These are phyloP conservation scores for Bombus sibiricus DNA, from an alignment of 1,140 invertebrate species.

Conservation along the genomic window DNA sequence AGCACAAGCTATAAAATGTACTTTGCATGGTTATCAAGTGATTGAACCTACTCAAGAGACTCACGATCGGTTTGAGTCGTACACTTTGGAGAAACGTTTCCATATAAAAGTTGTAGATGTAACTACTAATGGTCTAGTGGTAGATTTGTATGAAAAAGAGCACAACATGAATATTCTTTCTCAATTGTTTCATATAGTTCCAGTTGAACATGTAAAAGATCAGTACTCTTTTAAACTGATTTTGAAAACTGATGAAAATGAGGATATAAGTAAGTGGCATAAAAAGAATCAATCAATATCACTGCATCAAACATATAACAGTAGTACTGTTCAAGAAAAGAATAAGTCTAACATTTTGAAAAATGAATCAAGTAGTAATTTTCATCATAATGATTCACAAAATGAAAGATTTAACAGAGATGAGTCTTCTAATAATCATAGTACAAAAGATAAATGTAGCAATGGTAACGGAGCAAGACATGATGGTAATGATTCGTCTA, in stretches of 20 bases:
- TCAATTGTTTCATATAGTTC: conserved; percentile 28
- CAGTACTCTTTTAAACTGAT: conserved; percentile 33
- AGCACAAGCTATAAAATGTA: conserved; percentile 90
- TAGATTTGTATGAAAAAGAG: conserved; percentile 82
- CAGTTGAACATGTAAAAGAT: conserved; percentile 8
- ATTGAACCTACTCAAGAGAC: conserved; percentile 80
- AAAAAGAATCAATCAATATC: conserved; percentile 45
- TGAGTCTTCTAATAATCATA: conserved; percentile 60
- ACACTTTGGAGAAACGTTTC: conserved; percentile 82
- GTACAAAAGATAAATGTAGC: conserved; percentile 49
- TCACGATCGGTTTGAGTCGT: conserved; percentile 77
- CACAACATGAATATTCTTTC: conserved; percentile 41
- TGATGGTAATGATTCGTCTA: conserved; percentile 49
- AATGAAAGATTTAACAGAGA: conserved; percentile 63
- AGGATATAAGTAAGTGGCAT: conserved; percentile 52
- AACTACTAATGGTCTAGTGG: conserved; percentile 78
- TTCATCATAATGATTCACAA: conserved; percentile 47
- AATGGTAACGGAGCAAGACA: conserved; percentile 24
- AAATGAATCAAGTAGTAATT: conserved; percentile 68
- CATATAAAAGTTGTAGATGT: conserved; percentile 83
- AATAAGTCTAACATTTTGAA: conserved; percentile 65
- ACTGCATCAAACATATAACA: conserved; percentile 22
- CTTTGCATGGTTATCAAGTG: conserved; percentile 78
- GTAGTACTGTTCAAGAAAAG: conserved; percentile 40
- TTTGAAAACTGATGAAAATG: conserved; percentile 50